phyloP scores from a whole-genome alignment of 2,888 invertebrate genomes.

The Achlya flavicornis region DNA sequence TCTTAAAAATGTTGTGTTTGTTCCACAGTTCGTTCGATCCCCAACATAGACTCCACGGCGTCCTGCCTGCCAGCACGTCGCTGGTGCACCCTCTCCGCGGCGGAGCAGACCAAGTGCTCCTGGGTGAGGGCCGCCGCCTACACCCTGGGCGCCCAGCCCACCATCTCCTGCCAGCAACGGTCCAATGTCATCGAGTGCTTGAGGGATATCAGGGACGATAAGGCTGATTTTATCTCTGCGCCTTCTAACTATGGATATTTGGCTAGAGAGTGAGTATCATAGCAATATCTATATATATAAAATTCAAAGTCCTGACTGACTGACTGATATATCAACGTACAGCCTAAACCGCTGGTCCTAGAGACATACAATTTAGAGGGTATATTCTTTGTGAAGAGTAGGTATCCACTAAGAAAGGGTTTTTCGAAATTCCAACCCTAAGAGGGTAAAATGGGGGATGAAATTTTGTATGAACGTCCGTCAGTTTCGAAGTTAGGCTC shows the following conservation, averaged over 20 bases:
- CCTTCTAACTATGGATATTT: slow-evolving; percentile 86
- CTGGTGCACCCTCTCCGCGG: slow-evolving; percentile 84
- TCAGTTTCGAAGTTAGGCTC: too few relatives aligned
- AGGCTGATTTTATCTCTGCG: slow-evolving; percentile 84
- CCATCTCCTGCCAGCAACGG: slow-evolving; percentile 79
- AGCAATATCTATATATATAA: too few relatives aligned
- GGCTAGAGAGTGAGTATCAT: slow-evolving; percentile 84
- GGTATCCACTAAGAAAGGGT: too few relatives aligned
- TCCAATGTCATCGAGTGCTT: slow-evolving; percentile 80
- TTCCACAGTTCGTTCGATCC: slow-evolving; percentile 60
- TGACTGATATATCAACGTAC: too few relatives aligned
- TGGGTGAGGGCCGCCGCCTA: slow-evolving; percentile 84
- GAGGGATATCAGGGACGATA: slow-evolving; percentile 70
- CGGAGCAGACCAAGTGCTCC: slow-evolving; percentile 84
- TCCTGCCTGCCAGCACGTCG: slow-evolving; percentile 69
- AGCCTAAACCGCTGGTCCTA: too few relatives aligned
- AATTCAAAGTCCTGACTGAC: too few relatives aligned
- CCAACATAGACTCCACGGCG: slow-evolving; percentile 44
- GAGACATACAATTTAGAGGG: too few relatives aligned
- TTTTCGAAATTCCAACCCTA: too few relatives aligned
- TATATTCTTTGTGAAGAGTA: too few relatives aligned
- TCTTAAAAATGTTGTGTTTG: neutral
- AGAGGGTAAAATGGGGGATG: too few relatives aligned
- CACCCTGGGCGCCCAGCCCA: slow-evolving; percentile 84
- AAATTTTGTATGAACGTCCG: too few relatives aligned